Conservation (phyloP, 2,888 invertebrate genomes). For the Campoletis raptor region DNA sequence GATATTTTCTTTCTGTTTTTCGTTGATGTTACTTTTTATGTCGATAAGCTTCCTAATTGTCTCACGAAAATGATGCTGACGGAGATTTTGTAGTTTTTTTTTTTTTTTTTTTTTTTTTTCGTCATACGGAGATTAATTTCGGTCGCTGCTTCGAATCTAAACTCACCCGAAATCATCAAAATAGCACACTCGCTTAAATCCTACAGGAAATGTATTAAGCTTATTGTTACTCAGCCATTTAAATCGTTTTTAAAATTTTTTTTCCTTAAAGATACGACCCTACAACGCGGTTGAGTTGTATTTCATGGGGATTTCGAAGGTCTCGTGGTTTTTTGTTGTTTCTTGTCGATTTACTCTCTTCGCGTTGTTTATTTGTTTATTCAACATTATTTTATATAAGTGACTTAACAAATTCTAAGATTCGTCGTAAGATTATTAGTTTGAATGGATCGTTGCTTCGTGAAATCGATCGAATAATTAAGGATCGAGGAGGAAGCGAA, state of each 20-base stretch:
- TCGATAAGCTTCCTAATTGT: slow-evolving; percentile 1
- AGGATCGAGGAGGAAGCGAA: slow-evolving; percentile 20
- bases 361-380: background rate
- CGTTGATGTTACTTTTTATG: no score
- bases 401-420: slow-evolving; percentile 33
- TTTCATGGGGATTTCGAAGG: slow-evolving; percentile 39
- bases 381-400: background rate
- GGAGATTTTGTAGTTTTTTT: background rate
- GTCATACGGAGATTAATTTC: background rate
- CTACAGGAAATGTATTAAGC: slow-evolving; percentile 50
- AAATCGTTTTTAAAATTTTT: background rate
- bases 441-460: background rate
- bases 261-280: slow-evolving; percentile 6
- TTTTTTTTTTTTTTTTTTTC: slow-evolving; percentile 17
- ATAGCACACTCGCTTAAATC: slow-evolving; percentile 47
- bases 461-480: background rate
- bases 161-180: slow-evolving; percentile 37
- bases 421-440: slow-evolving; percentile 12
- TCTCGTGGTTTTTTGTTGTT: slow-evolving; percentile 37
- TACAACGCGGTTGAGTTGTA: background rate
- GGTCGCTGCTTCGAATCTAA: background rate
- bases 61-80: background rate
- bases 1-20: background rate
- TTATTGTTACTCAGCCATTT: slow-evolving; percentile 52
- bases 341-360: background rate